Evolutionary conservation across 2,888 invertebrate genomes (phyloP), one percentile per base, ranked within the genome.

Genomic region (Gryllus longicercus): DNA sequence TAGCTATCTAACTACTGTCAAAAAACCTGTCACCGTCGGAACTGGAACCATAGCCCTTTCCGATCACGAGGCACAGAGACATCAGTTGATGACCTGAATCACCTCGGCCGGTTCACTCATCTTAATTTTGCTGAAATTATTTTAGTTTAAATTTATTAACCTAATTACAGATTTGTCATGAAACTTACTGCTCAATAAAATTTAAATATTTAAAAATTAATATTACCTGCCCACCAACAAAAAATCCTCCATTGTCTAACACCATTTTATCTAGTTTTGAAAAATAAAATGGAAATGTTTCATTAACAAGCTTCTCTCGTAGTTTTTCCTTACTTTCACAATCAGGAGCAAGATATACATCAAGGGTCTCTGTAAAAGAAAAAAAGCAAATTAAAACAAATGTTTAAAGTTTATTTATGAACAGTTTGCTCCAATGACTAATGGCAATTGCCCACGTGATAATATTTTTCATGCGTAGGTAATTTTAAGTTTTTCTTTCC

Each of bases 171-270:
- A 63, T 63, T 18, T 63, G 10, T 5, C 63, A 63, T 11, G 4
- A 63, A 14, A 63, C 63, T 63, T 63, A 38, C 38, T 38, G 38
- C 8, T 38, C 4, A 38, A 38, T 38, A 8, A 38, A 38, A 38
- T 38, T 8, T 38, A 5, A 38, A 8, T 38, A 38, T 38, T 38
- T 5, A 38, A 38, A 38, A 38, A 5, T 8, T 38, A 38, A 38
- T 38, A 38, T 38, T 83, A 89, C 89, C 86, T 88, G 88, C 83
- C 87, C 88, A 84, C 89, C 86, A 82, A 89, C 91, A 81, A 92
- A 87, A 84, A 91, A 90, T 21, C 92, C 92, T 16, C 88, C 88
- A 84, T 91, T 92, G 81, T 90, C 88, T 85, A 90, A 89, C 3
- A 91, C 88, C 76, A 90, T 87, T 10, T 88, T 87, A 78, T 92